phyloP scores from a whole-genome alignment of 2,888 invertebrate species.

The Lycaena phlaeas region DNA sequence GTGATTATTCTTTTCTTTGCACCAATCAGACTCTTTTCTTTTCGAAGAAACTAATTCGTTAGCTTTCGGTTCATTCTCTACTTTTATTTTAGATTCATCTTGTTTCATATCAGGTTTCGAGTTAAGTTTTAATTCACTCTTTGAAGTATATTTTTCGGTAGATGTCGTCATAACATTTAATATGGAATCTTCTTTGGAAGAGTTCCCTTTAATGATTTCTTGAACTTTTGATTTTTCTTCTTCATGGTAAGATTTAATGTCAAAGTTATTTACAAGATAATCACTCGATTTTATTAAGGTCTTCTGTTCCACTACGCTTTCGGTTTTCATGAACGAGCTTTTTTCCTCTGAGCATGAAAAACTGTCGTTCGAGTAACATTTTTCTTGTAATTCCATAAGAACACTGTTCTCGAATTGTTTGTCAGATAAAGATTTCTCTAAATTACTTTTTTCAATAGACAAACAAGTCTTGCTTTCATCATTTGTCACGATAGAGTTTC shows the following conservation, averaged over 20 bases:
- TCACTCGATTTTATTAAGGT: constrained; percentile 13
- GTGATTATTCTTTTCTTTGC: constrained; percentile 30
- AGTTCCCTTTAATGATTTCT: constrained; percentile 13
- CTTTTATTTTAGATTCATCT: constrained; percentile 29
- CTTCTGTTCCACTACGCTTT: constrained; percentile 16
- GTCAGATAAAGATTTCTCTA: constrained; percentile 13
- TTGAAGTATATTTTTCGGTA: constrained; percentile 20
- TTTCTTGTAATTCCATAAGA: constrained; percentile 14
- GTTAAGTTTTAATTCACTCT: constrained; percentile 24
- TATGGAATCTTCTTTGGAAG: constrained; percentile 16
- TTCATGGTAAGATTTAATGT: constrained; percentile 9
- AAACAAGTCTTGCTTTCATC: constrained; percentile 28
- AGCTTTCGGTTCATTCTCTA: constrained; percentile 30
- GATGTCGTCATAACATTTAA: constrained; percentile 11
- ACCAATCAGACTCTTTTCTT: constrained; percentile 30
- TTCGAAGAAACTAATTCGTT: constrained; percentile 20
- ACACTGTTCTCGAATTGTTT: constrained; percentile 14
- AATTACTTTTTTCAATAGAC: constrained; percentile 15
- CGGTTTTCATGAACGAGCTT: constrained; percentile 13
- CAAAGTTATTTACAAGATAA: constrained; percentile 14
- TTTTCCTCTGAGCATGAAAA: constrained; percentile 13
- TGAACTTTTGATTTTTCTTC: constrained; percentile 10
- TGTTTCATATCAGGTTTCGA: constrained; percentile 33
- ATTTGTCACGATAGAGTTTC: constrained; percentile 18
- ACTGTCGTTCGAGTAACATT: constrained; percentile 14